These are phyloP conservation scores for Coccyzus lansbergi DNA, from an alignment of 2,797 vertebrate species.

Conservation along the genomic window DNA sequence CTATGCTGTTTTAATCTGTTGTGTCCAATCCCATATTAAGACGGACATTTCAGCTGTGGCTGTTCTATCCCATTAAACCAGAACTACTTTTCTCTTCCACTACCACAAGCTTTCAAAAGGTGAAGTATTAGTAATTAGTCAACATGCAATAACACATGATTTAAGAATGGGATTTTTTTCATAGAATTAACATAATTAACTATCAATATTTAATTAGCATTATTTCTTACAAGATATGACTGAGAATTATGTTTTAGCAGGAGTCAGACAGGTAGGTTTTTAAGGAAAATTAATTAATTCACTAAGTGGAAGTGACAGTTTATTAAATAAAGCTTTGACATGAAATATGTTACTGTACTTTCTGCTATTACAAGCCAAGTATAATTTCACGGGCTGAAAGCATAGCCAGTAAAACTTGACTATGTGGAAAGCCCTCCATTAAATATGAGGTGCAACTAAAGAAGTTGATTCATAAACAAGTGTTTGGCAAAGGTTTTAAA, in stretches of 20 bases:
- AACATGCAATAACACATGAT: not conserved
- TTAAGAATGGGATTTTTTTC: rapidly evolving
- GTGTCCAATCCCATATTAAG: not conserved
- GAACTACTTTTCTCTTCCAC: not conserved
- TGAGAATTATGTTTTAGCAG: not conserved
- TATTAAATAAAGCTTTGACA: not conserved
- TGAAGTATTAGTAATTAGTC: not conserved
- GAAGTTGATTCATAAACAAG: not conserved
- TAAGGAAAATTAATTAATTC: not conserved
- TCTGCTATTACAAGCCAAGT: not conserved
- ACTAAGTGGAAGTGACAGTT: not conserved
- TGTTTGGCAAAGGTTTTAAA: not conserved
- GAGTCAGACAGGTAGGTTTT: not conserved
- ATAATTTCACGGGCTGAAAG: not conserved
- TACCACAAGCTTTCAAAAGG: not conserved
- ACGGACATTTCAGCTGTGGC: not conserved
- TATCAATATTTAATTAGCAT: not conserved
- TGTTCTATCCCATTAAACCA: not conserved
- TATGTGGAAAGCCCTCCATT: not conserved
- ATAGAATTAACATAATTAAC: not conserved
- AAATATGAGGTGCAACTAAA: not conserved
- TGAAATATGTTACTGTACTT: not conserved
- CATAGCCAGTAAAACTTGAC: not conserved
- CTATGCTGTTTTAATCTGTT: not conserved
- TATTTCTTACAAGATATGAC: not conserved